A percentile compares a stretch with the other conserved stretches of the same genome.
Evolutionary conservation across 2,113 vertebrate species (phyloP).

Genomic region (Lipotes vexillifer): DNA sequence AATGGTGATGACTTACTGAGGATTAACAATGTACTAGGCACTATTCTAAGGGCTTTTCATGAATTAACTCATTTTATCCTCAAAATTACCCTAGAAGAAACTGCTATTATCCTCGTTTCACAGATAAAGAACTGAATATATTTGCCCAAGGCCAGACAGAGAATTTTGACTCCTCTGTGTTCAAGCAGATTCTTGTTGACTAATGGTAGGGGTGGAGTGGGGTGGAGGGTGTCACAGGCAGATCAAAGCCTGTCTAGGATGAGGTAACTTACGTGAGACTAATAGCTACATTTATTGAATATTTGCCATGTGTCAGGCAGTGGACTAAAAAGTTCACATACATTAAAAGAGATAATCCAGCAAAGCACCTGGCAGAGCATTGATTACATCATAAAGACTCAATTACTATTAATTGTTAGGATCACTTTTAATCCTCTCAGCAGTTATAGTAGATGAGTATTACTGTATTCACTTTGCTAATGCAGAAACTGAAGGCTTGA

Average conservation of each 20-base stretch:
- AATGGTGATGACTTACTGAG: background rate
- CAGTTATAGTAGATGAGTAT: background rate
- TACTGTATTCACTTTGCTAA: background rate
- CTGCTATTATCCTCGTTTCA: background rate
- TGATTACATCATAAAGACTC: background rate
- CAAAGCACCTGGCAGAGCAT: rapidly evolving
- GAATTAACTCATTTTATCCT: background rate
- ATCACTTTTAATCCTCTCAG: background rate
- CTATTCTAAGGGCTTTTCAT: background rate
- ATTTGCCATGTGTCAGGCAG: background rate
- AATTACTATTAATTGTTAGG: background rate
- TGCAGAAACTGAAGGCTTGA: background rate
- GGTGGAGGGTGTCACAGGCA: background rate
- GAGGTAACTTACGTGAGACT: background rate
- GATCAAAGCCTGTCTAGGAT: background rate
- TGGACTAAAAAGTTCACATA: background rate
- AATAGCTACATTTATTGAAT: background rate
- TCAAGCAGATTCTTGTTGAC: background rate
- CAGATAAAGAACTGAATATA: background rate
- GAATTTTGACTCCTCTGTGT: background rate
- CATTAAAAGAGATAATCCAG: background rate
- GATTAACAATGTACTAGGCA: background rate
- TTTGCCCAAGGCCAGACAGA: background rate
- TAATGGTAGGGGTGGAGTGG: background rate
- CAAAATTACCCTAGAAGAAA: background rate